Evolutionary conservation across 2,113 vertebrate genomes (phyloP).

Genomic region (Cololabis saira): DNA sequence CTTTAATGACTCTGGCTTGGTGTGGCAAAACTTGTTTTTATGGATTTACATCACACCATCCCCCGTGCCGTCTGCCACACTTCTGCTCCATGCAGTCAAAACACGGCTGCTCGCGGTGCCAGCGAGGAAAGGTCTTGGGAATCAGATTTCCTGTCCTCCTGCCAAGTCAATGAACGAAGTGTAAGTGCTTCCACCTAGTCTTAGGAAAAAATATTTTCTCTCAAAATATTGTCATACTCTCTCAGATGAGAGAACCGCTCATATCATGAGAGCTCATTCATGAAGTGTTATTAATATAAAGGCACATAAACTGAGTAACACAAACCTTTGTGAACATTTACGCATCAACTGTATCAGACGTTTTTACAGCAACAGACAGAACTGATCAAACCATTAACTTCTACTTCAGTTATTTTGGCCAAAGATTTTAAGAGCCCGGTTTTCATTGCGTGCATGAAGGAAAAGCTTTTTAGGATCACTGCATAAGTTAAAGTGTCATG

Average conservation of each 20-base stretch:
- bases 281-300: slow-evolving; percentile 3
- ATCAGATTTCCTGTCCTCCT: slow-evolving; percentile 41
- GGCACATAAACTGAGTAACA: slow-evolving; percentile 10
- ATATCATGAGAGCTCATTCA: slow-evolving; percentile 5
- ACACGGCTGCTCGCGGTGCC: slow-evolving; percentile 27
- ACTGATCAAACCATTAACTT: no score
- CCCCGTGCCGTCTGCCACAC: slow-evolving; percentile 20
- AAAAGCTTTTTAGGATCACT: no score
- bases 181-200: slow-evolving; percentile 34
- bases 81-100: slow-evolving; percentile 19
- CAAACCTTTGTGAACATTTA: no score
- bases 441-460: no score
- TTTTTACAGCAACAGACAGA: no score
- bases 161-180: slow-evolving; percentile 47
- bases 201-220: slow-evolving; percentile 28
- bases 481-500: neutral
- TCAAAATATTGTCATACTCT: slow-evolving; percentile 45
- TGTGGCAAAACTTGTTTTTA: slow-evolving; percentile 27
- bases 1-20: slow-evolving; percentile 48
- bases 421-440: no score
- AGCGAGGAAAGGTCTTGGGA: slow-evolving; percentile 31
- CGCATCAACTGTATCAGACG: no score
- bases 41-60: slow-evolving; percentile 37
- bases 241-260: slow-evolving; percentile 21
- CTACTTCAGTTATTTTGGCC: no score